Evolutionary conservation across 1,140 invertebrate genomes (phyloP), one percentile per base, ranked within the genome.

Genomic region (Conus betulinus): DNA sequence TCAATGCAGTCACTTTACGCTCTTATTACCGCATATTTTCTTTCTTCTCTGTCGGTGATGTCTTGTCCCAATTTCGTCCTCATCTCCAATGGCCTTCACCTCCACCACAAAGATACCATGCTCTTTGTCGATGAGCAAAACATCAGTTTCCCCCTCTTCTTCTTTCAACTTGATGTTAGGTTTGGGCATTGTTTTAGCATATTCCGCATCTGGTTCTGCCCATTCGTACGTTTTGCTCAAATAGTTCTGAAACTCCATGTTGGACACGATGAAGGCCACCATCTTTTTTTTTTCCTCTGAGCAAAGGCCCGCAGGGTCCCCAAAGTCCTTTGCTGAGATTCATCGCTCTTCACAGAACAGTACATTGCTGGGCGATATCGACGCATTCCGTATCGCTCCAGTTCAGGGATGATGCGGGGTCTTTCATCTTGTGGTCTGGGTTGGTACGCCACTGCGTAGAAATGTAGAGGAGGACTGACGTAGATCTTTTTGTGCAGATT

Each of bases 221-320:
- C 25, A 85, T 2, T 7, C 55, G 15, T n/a, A 86, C 7, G 15
- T n/a, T 76, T 76, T 86, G 84, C 25, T 86, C 84, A 86, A 7
- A 67, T 76, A 86, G 71, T 86, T 86, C n/a, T 86, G 82, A 23
- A 84, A 84, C 82, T 84, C 82, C 53, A 84, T 67, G 82, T 84
- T 84, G 57, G 82, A 84, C 55, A 84, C 6, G 5, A 84, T 63
- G 55, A 84, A 84, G 6, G 55, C 55, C 6, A 52, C 82, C n/a
- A 63, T 27, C 5, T 39, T 39, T n/a, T n/a, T 39, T 39, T 39
- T n/a, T 84, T 84, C 57, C 27, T 3, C 23, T 20, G 23, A 52
- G 55, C 53, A 27, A 25, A 84, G 5, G 53, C 27, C 20, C 52
- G 20, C 6, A 84, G 5, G 15, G 82, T 84, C n/a, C 25, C 11